Evolutionary conservation across 2,888 invertebrate genomes (phyloP).

Genomic region (Hypsopygia costalis): DNA sequence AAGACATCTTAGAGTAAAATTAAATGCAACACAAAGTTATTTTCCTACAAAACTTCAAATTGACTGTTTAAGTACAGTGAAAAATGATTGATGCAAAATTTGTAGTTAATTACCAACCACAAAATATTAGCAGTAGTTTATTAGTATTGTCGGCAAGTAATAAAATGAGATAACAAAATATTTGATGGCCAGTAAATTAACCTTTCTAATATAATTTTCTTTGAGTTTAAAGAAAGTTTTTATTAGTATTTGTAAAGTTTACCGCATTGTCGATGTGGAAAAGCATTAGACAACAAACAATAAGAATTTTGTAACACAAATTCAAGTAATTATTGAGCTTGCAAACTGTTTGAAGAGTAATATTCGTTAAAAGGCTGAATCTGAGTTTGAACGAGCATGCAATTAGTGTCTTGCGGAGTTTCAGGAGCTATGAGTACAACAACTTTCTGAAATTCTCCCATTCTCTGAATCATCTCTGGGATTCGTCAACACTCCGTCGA

Average conservation of each 20-base stretch:
- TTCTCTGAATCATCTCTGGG: background rate
- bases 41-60: too few relatives aligned
- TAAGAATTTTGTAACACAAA: slow-evolving; percentile 11
- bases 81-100: too few relatives aligned
- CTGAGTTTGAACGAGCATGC: slow-evolving; percentile 27
- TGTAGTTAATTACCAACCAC: too few relatives aligned
- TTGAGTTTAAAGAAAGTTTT: background rate
- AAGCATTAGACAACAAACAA: slow-evolving; percentile 1
- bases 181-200: background rate
- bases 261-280: background rate
- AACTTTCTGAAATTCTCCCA: slow-evolving; percentile 3
- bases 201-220: background rate
- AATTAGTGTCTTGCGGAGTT: slow-evolving; percentile 29
- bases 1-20: too few relatives aligned
- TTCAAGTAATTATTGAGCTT: slow-evolving; percentile 24
- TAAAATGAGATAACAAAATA: too few relatives aligned
- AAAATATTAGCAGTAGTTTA: too few relatives aligned
- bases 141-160: too few relatives aligned
- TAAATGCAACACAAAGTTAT: too few relatives aligned
- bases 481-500: slow-evolving; percentile 7
- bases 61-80: too few relatives aligned
- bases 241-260: background rate
- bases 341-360: slow-evolving; percentile 25
- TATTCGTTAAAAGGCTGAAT: slow-evolving; percentile 27
- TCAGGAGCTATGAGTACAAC: background rate